Percentiles rank a stretch among this genome's conserved stretches.
Evolutionary conservation across 2,888 invertebrate genomes (phyloP).

Genomic region (Synergus laeviventris): DNA sequence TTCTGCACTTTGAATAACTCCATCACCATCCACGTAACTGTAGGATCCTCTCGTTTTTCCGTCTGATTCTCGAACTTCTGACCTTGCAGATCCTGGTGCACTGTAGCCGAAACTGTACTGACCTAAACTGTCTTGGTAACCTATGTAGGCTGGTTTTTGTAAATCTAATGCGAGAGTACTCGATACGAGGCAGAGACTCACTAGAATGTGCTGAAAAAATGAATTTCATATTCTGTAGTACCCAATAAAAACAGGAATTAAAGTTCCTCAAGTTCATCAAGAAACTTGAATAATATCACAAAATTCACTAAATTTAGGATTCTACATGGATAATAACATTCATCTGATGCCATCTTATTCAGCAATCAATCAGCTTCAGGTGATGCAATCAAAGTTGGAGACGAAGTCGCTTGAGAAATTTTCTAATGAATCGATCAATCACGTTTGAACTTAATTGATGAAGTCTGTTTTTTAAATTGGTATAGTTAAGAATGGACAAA

Average conservation of each 20-base stretch:
- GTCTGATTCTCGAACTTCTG: conserved; percentile 73
- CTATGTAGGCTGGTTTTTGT: conserved; percentile 56
- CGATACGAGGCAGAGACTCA: conserved; percentile 54
- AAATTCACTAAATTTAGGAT: too few species aligned
- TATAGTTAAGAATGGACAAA: too few species aligned
- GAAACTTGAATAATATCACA: too few species aligned
- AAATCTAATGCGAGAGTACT: conserved; percentile 42
- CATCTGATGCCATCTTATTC: not conserved
- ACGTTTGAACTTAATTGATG: not conserved
- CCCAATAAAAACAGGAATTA: not conserved
- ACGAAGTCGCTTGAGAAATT: not conserved
- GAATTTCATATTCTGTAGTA: not conserved
- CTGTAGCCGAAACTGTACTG: conserved; percentile 76
- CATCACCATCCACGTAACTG: conserved; percentile 75
- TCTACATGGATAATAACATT: too few species aligned
- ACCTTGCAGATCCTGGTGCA: conserved; percentile 66
- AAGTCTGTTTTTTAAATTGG: not conserved
- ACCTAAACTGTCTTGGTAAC: conserved; percentile 74
- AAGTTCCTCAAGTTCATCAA: not conserved
- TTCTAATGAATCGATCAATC: not conserved
- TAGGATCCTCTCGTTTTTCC: conserved; percentile 75
- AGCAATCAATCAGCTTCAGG: not conserved
- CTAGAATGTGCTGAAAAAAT: conserved; percentile 51
- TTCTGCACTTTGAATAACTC: conserved; percentile 74
- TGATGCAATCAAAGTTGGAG: not conserved